Conservation (phyloP, 2,113 vertebrate genomes). For the Melanotaenia duboulayi region DNA sequence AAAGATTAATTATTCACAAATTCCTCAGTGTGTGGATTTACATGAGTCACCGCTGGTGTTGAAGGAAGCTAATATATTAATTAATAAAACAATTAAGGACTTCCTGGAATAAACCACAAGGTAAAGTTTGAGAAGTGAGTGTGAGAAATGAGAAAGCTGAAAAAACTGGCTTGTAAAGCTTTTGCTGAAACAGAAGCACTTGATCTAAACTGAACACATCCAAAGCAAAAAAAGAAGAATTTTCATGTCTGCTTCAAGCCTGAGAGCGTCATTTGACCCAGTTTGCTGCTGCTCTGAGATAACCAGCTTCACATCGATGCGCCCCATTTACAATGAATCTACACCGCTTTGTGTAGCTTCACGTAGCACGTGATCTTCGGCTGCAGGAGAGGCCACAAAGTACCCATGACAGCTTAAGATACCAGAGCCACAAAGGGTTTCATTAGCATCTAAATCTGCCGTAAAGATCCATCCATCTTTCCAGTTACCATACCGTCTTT, state of each 20-base stretch:
- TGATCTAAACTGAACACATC: no score
- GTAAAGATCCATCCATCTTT: neutral
- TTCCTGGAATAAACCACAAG: neutral
- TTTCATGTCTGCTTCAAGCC: neutral
- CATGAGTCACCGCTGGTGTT: neutral
- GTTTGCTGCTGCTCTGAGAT: neutral
- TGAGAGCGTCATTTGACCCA: accelerated
- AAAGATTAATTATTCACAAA: no score
- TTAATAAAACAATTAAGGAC: accelerated
- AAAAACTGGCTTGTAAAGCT: no score
- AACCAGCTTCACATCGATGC: conserved; percentile 8
- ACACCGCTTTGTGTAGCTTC: neutral
- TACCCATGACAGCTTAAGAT: neutral
- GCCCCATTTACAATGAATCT: neutral
- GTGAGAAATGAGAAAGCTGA: no score
- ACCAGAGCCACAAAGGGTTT: neutral
- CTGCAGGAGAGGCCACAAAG: neutral
- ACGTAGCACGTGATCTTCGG: neutral
- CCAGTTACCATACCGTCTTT: no score
- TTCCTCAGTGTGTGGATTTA: neutral
- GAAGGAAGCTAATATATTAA: neutral
- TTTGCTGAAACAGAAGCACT: no score
- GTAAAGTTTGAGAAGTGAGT: no score
- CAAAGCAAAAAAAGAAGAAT: no score
- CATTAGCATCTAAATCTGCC: accelerated